Evolutionary conservation across 2,888 invertebrate species (phyloP).

Genomic region (Anaspis maculata): DNA sequence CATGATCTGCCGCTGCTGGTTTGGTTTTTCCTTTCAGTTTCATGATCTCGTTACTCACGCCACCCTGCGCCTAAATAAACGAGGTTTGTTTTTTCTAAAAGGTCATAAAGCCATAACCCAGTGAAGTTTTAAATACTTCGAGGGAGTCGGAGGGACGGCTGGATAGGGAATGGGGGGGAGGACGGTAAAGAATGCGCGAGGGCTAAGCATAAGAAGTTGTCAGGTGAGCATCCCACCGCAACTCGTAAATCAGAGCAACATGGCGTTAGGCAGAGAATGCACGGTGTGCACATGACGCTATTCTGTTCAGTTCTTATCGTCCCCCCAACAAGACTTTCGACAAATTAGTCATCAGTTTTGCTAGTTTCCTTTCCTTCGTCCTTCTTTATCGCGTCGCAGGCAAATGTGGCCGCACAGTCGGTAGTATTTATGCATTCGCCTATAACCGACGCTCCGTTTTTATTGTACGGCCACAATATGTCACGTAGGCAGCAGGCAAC

Average conservation of each 20-base stretch:
- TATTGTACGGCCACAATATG: conserved; percentile 35
- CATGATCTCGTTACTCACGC: too few species aligned
- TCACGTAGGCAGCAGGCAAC: conserved; percentile 24
- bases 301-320: conserved; percentile 26
- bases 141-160: too few species aligned
- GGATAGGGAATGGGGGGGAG: too few species aligned
- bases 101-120: too few species aligned
- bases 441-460: conserved; percentile 21
- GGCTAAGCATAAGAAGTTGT: conserved; percentile 14
- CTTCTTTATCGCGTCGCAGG: conserved; percentile 22
- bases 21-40: too few species aligned
- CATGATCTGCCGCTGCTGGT: too few species aligned
- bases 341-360: conserved; percentile 40
- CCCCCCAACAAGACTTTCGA: conserved; percentile 33
- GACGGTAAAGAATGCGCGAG: too few species aligned
- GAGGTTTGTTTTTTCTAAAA: too few species aligned
- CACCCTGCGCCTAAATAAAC: too few species aligned
- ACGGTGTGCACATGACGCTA: conserved; percentile 27
- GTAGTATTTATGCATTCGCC: conserved; percentile 32
- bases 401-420: conserved; percentile 24
- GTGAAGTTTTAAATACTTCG: too few species aligned
- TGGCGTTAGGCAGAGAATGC: conserved; percentile 17
- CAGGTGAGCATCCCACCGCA: conserved; percentile 26
- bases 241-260: conserved; percentile 25
- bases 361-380: conserved; percentile 29